Percentiles rank a stretch among this genome's conserved stretches.
These are phyloP conservation scores for Salmo trutta DNA, from an alignment of 2,797 vertebrate species.

Conservation along the genomic window DNA sequence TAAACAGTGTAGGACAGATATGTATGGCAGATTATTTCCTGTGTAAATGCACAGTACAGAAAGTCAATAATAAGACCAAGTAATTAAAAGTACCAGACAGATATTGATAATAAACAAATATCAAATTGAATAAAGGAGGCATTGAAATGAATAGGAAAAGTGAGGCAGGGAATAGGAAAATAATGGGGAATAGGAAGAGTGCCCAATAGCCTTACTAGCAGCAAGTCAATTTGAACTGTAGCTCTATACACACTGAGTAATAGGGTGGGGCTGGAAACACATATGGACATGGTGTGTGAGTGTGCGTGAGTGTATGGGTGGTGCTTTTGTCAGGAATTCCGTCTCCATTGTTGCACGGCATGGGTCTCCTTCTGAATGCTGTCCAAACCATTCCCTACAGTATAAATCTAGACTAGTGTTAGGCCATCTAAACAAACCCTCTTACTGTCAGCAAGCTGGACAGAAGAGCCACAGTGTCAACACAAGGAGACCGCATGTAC, in stretches of 20 bases:
- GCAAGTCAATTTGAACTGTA: background rate
- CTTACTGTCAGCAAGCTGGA: constrained; percentile 8
- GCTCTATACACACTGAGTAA: background rate
- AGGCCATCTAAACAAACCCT: constrained; percentile 19
- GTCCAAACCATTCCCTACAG: constrained; percentile 5
- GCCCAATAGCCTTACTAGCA: background rate
- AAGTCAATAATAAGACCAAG: background rate
- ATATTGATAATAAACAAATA: constrained; percentile 13
- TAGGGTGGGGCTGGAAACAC: constrained; percentile 8
- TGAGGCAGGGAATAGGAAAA: background rate
- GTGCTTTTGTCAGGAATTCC: background rate
- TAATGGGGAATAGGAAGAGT: too few relatives aligned
- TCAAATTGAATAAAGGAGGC: background rate
- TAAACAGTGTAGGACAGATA: too few relatives aligned
- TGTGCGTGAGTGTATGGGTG: background rate
- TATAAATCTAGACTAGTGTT: background rate
- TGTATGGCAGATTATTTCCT: constrained; percentile 2
- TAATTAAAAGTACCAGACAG: background rate
- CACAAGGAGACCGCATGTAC: background rate
- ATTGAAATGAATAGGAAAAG: constrained; percentile 9
- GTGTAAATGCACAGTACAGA: background rate
- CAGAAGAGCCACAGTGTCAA: background rate
- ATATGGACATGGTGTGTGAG: background rate
- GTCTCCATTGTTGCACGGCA: constrained; percentile 11
- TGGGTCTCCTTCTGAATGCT: constrained; percentile 8